Percentiles rank a stretch among this genome's conserved stretches.
Evolutionary conservation across 2,113 vertebrate species (phyloP).

Genomic region (Microcebus griseorufus): DNA sequence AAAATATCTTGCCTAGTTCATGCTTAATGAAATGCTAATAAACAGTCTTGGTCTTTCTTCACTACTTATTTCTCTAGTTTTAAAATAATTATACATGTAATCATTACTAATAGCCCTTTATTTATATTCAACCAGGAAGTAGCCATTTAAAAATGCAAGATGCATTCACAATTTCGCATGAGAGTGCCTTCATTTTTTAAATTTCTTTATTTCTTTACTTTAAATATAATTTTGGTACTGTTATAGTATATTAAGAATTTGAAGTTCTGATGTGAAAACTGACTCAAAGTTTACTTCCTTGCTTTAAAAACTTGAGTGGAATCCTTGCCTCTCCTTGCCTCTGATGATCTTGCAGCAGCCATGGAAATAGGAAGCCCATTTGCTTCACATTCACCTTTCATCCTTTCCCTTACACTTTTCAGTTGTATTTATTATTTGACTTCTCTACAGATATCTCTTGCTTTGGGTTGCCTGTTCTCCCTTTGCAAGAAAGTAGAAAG

Average conservation of each 20-base stretch:
- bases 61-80: slow-evolving; percentile 27
- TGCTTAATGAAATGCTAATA: background rate
- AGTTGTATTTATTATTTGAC: background rate
- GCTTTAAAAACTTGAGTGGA: background rate
- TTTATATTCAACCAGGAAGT: background rate
- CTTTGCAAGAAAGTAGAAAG: background rate
- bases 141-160: background rate
- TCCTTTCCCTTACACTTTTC: background rate
- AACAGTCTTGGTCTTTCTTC: background rate
- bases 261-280: background rate
- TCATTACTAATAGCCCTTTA: background rate
- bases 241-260: background rate
- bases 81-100: background rate
- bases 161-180: background rate
- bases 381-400: background rate
- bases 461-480: background rate
- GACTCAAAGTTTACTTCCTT: background rate
- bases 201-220: background rate
- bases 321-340: background rate
- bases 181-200: background rate
- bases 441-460: background rate
- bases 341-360: background rate
- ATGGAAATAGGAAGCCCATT: background rate
- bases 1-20: background rate
- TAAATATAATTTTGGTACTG: background rate